A percentile compares a stretch with the other conserved stretches of the same genome.
These are phyloP conservation scores for Phaonia tiefii DNA, from an alignment of 2,888 invertebrate species.

Conservation along the genomic window DNA sequence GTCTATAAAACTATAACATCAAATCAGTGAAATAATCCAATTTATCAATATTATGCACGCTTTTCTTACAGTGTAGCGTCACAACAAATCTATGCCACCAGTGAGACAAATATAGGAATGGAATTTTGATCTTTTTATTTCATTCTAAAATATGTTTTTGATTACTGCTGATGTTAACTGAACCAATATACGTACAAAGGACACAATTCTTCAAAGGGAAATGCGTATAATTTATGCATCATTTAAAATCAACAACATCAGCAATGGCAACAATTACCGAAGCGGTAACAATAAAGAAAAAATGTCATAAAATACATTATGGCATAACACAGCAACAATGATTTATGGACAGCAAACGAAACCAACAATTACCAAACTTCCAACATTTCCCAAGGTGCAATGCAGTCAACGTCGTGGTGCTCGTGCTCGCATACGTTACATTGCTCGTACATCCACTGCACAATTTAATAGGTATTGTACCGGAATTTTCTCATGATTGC, in stretches of 20 bases:
- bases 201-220: conserved; percentile 15
- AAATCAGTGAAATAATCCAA: too few species aligned
- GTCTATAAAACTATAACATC: too few species aligned
- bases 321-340: conserved; percentile 59
- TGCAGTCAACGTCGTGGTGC: conserved; percentile 7
- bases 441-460: too few species aligned
- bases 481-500: conserved; percentile 56
- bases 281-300: conserved; percentile 36
- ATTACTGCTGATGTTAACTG: conserved; percentile 53
- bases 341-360: conserved; percentile 50
- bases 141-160: conserved; percentile 26
- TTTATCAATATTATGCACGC: too few species aligned
- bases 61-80: too few species aligned
- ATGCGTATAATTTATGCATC: conserved; percentile 27
- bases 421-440: too few species aligned
- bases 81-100: too few species aligned
- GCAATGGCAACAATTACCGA: background rate
- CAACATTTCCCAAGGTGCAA: background rate
- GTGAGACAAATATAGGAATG: background rate
- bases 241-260: background rate
- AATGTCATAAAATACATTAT: conserved; percentile 63
- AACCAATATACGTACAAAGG: conserved; percentile 38
- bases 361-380: background rate
- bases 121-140: background rate
- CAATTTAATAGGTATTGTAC: conserved; percentile 56